Evolutionary conservation across 2,888 invertebrate genomes (phyloP), one percentile per base, ranked within the genome.

Genomic region (Drosophila niveifrons): DNA sequence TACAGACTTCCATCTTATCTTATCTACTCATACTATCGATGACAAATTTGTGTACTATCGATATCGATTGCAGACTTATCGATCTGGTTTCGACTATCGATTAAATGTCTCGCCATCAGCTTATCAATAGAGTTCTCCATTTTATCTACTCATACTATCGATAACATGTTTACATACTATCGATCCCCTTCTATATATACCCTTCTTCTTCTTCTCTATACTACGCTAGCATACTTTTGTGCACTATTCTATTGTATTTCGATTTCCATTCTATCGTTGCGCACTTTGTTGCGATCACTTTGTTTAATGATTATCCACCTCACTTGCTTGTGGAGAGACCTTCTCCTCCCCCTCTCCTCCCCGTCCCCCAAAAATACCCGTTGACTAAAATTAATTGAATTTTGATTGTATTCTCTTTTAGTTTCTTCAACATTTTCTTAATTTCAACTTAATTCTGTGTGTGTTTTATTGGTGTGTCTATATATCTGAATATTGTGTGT

Each of bases 371-470:
- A 23, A 23, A 23, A 23, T 23, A 23, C 23, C 23, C 23, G 23
- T 23, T 44, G 17, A 47, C 47, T 39, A 8, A 46, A 17, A n/a
- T 70, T 56, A 43, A 55, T 36, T 61, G 56, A 50, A 50, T 52
- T 57, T 57, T 9, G 6, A 36, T 36, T 29, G 13, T 41, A 52
- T 56, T 48, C n/a, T 17, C 15, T 52, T 47, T 36, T 44, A 34
- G n/a, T 46, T 78, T 51, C 63, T 58, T 73, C 17, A 55, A 47
- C 44, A 43, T n/a, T 28, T 29, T 29, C 15, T 15, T 65, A 6
- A 2, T 13, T 72, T 53, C 9, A 28, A 58, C 34, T 73, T 56
- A 28, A 65, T 44, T 57, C 43, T 66, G 34, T 66, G 56, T 57
- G 47, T 63, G 34, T 51, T 28, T 34, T 17, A 0, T 41, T 50